Conservation (phyloP, 2,113 vertebrate genomes). For the Salvator merianae region DNA sequence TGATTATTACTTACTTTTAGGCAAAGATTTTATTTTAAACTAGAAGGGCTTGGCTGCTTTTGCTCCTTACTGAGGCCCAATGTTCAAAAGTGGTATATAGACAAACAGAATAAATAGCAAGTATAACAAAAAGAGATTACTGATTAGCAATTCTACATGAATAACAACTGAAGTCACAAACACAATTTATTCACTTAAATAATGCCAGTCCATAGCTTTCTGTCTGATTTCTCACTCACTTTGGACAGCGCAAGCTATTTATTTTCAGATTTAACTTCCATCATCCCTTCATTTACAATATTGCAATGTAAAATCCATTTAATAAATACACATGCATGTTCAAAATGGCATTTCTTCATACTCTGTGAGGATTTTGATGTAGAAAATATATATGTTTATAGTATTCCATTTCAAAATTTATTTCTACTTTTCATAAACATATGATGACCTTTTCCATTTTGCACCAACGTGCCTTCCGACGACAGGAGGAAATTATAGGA, state of each 20-base stretch:
- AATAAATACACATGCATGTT: not conserved
- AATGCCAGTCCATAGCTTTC: not conserved
- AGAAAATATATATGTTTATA: not conserved
- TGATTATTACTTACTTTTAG: not conserved
- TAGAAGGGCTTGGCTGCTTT: slow-evolving; percentile 5
- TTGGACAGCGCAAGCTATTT: not conserved
- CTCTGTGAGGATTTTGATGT: not conserved
- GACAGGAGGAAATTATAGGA: too few relatives aligned
- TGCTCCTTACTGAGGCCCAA: not conserved
- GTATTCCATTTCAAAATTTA: too few relatives aligned
- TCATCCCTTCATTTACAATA: not conserved
- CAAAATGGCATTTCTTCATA: not conserved
- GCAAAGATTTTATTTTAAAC: not conserved
- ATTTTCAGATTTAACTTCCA: slow-evolving; percentile 9
- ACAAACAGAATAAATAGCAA: not conserved
- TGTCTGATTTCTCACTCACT: not conserved
- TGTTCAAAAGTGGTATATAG: not conserved
- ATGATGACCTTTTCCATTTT: too few relatives aligned
- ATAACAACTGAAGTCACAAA: not conserved
- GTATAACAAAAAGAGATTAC: not conserved
- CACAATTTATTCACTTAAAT: fast-evolving
- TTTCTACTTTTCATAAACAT: too few relatives aligned
- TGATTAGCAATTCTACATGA: too few relatives aligned
- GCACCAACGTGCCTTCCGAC: too few relatives aligned
- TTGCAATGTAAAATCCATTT: not conserved